phyloP scores from a whole-genome alignment of 2,113 vertebrate species.

The Promerops cafer region DNA sequence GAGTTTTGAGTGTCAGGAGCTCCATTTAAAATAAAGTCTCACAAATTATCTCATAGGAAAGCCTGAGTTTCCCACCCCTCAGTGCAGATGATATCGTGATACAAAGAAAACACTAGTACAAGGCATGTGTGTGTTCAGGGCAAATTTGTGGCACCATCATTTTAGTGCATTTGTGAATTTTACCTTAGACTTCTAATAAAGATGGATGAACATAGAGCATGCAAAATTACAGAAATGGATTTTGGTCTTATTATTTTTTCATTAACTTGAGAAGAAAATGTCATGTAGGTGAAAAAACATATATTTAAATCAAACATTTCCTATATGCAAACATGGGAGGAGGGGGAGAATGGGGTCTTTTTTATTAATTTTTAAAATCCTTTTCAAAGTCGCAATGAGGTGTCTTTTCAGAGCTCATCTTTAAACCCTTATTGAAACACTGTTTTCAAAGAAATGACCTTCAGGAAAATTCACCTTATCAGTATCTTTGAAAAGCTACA shows the following conservation, averaged over 20 bases:
- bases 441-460: not conserved
- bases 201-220: not conserved
- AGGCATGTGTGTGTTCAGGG: not conserved
- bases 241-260: not conserved
- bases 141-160: not conserved
- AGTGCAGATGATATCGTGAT: not conserved
- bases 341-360: fast-evolving
- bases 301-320: not conserved
- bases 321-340: not conserved
- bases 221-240: not conserved
- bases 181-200: not conserved
- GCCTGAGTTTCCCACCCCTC: not conserved
- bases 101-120: not conserved
- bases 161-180: not conserved
- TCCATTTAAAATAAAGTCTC: not conserved
- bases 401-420: not conserved
- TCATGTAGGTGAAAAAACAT: not conserved
- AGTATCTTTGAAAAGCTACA: not conserved
- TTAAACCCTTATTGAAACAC: not conserved
- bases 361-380: not conserved
- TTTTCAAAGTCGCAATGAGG: not conserved
- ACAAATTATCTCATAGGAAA: not conserved
- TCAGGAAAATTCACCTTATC: not conserved
- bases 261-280: not conserved
- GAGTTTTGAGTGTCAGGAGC: not conserved